Evolutionary conservation across 2,888 invertebrate species (phyloP), one percentile per base, ranked within the genome.

Genomic region (Rotaria magnacalcarata): DNA sequence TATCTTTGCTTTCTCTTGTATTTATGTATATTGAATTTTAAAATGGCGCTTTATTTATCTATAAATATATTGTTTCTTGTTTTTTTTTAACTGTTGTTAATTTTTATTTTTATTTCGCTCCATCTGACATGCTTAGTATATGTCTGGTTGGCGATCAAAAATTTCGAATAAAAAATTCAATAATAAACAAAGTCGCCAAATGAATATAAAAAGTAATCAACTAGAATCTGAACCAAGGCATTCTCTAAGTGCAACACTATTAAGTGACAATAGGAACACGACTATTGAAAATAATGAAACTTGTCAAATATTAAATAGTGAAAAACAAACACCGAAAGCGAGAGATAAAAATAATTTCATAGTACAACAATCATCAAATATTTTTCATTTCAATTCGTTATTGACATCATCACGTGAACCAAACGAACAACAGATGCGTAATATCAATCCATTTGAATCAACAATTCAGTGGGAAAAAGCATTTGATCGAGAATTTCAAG

Each of bases 401-500:
- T 34, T 34, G 27, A 67, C 16, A 16, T 34, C 27, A 67, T 67
- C 16, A 41, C 14, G 24, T 19, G 16, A 67, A 34, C 5, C 1
- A 67, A 27, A 41, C 2, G 27, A 41, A 67, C 67, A 34, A 34
- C 34, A 60, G 24, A 24, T 24, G 24, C 5, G 11, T 8, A 8
- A 27, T 60, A 14, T 21, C 8, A 6, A 6, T 24, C 5, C 6
- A 56, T 21, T 27, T 3, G 27, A n/a, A 11, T 27, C 58, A 60
- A 3, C 58, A 4, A 27, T 67, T 34, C 34, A 67, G 34, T 34
- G 11, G 11, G 27, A 43, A 75, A 27, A 24, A 43, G n/a, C 47
- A 14, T 4, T 80, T 14, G 80, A 80, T 80, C 80, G 47, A 47
- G 47, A 80, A 80, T 80, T 80, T 80, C 47, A 80, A 47, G 24